Conservation (phyloP, 2,113 vertebrate species). For the Lophochroa leadbeateri region DNA sequence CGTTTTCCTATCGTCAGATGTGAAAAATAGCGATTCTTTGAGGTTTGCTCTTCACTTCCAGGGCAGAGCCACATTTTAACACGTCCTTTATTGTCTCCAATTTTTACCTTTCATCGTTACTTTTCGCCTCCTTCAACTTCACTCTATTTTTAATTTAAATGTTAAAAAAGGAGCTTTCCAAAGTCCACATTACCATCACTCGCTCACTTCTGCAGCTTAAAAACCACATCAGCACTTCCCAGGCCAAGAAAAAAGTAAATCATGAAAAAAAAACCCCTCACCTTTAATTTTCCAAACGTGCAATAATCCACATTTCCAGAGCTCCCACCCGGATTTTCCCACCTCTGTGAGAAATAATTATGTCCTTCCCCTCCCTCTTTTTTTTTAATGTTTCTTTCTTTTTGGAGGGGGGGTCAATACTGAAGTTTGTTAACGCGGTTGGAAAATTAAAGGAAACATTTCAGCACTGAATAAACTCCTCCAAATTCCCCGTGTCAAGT, state of each 20-base stretch:
- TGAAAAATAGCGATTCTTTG: not conserved
- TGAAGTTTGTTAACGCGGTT: not conserved
- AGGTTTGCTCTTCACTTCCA: not conserved
- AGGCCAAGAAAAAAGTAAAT: not conserved
- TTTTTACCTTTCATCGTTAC: not conserved
- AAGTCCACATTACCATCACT: not conserved
- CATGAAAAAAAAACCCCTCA: rapidly evolving
- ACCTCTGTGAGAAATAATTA: not conserved
- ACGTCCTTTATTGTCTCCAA: not conserved
- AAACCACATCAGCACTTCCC: not conserved
- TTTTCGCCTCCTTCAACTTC: not conserved
- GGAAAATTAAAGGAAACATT: slow-evolving; percentile 19
- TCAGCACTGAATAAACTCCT: not conserved
- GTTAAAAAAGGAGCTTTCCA: not conserved
- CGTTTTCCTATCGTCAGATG: not conserved
- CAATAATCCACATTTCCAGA: not conserved
- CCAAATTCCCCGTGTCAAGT: not conserved
- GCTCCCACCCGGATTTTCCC: not conserved
- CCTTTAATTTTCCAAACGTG: not conserved
- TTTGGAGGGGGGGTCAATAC: rapidly evolving
- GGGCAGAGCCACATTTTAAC: not conserved
- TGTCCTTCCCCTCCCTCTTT: not conserved
- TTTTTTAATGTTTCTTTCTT: not conserved
- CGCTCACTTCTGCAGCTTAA: not conserved
- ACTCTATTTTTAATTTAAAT: not conserved